Evolutionary conservation across 2,888 invertebrate species (phyloP).

Genomic region (Ochlodes sylvanus): DNA sequence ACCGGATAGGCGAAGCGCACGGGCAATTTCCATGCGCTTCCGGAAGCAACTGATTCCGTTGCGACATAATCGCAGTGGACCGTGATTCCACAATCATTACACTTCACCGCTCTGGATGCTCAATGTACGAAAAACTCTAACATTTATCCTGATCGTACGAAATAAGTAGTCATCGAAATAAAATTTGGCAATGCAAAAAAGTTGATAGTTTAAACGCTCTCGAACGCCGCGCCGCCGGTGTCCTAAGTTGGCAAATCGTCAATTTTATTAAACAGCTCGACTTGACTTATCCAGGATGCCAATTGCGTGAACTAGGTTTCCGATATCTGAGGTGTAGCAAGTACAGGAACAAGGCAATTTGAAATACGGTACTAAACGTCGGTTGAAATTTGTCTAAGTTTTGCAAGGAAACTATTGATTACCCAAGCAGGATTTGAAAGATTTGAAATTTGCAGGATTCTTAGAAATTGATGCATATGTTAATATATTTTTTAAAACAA

Average conservation of each 20-base stretch:
- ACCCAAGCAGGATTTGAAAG: constrained; percentile 11
- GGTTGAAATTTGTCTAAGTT: constrained; percentile 26
- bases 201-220: neutral
- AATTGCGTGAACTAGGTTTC: constrained; percentile 5
- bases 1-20: constrained; percentile 34
- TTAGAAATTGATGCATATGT: neutral
- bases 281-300: constrained; percentile 21
- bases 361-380: constrained; percentile 21
- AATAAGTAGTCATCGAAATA: neutral
- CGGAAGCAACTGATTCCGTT: constrained; percentile 61
- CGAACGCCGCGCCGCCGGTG: constrained; percentile 12
- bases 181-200: constrained; percentile 9
- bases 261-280: constrained; percentile 7
- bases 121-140: constrained; percentile 7
- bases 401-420: constrained; percentile 24
- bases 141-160: constrained; percentile 34
- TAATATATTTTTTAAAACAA: neutral
- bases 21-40: constrained; percentile 65
- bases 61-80: constrained; percentile 59
- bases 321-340: constrained; percentile 6
- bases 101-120: constrained; percentile 1
- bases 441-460: too few species aligned
- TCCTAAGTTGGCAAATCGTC: constrained; percentile 25
- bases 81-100: constrained; percentile 65
- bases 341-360: constrained; percentile 28